phyloP scores from a whole-genome alignment of 2,113 vertebrate species.

The Esox niger region DNA sequence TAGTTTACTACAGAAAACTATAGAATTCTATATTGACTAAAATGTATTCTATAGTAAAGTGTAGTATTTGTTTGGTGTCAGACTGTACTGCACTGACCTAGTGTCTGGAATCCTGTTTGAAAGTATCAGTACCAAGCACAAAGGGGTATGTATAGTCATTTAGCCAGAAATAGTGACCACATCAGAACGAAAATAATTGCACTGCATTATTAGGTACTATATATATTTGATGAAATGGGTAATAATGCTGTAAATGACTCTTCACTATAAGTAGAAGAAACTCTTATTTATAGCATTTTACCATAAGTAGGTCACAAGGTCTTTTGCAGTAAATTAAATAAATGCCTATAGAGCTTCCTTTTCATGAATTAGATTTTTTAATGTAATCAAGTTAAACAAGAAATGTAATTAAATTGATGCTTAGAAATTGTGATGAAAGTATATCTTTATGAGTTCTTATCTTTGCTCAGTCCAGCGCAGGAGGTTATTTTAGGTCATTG shows the following conservation, averaged over 20 bases:
- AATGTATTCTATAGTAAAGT: too few relatives aligned
- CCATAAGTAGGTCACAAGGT: neutral
- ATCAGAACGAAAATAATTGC: too few relatives aligned
- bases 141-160: too few relatives aligned
- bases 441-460: constrained; percentile 6
- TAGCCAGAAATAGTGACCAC: neutral
- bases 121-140: too few relatives aligned
- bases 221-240: too few relatives aligned
- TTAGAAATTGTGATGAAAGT: neutral
- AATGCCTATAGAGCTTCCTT: constrained; percentile 9
- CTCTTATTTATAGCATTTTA: too few relatives aligned
- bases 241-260: too few relatives aligned
- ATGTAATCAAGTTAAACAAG: neutral
- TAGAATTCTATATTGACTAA: too few relatives aligned
- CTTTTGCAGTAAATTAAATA: constrained; percentile 14
- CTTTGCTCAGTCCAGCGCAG: constrained; percentile 8
- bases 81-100: neutral
- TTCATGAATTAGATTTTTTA: constrained; percentile 7
- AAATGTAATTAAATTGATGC: constrained; percentile 3
- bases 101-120: too few relatives aligned
- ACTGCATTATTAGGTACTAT: too few relatives aligned
- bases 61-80: neutral
- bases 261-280: too few relatives aligned
- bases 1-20: too few relatives aligned
- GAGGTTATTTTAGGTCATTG: neutral